These are phyloP conservation scores for Megalops atlanticus DNA, from an alignment of 2,113 vertebrate genomes.

Conservation along the genomic window DNA sequence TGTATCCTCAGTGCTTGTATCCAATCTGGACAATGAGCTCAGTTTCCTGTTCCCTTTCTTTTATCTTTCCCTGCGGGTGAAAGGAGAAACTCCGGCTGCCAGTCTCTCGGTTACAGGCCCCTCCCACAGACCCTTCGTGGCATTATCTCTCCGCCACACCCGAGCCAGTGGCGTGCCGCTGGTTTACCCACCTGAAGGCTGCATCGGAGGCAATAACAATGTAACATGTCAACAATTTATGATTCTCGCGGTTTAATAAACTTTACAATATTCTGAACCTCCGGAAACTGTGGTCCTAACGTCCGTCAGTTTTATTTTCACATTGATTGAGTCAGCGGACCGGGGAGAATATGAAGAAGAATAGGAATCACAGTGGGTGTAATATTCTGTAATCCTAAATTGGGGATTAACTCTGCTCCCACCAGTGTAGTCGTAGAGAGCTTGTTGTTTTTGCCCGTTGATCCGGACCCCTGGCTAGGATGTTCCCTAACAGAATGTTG, in stretches of 20 bases:
- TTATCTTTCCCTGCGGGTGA: conserved; percentile 19
- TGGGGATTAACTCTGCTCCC: too few species aligned
- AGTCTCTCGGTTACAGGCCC: conserved; percentile 8
- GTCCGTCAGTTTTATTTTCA: too few species aligned
- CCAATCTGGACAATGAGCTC: background rate
- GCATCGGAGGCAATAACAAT: background rate
- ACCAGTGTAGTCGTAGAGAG: too few species aligned
- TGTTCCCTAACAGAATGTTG: too few species aligned
- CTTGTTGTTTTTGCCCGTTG: too few species aligned
- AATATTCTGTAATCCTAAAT: too few species aligned
- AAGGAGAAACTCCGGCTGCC: background rate
- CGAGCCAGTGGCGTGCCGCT: background rate
- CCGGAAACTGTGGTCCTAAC: too few species aligned
- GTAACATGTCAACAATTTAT: background rate
- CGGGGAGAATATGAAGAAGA: too few species aligned
- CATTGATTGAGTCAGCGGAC: too few species aligned
- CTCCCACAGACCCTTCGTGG: conserved; percentile 5
- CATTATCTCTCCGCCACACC: background rate
- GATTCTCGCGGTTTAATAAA: background rate
- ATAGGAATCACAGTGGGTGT: too few species aligned
- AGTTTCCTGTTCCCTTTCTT: background rate
- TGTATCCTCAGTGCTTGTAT: background rate
- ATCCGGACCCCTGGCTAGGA: too few species aligned
- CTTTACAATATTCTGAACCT: too few species aligned
- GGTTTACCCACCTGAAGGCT: conserved; percentile 4